These are phyloP conservation scores for Drosophila suboccidentalis DNA, from an alignment of 2,888 invertebrate species.

Conservation along the genomic window DNA sequence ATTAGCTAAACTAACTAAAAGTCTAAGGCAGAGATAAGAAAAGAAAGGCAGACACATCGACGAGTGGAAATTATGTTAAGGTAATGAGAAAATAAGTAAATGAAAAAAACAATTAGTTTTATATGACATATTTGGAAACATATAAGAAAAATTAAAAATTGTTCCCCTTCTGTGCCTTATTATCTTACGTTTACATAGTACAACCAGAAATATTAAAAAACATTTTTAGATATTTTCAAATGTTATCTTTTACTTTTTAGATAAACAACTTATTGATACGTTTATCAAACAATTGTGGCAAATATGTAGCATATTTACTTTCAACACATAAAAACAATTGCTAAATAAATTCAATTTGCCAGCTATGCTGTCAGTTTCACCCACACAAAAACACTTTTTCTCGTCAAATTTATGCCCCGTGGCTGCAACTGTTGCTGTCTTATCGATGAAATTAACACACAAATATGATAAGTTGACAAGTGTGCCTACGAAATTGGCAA, in stretches of 20 bases:
- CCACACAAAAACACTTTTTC: no score
- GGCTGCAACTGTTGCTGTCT: conserved; percentile 4
- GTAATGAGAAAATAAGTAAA: neutral
- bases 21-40: no score
- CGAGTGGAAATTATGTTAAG: neutral
- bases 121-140: no score
- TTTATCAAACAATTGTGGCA: neutral
- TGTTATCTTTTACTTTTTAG: no score
- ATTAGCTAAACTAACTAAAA: no score
- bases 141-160: neutral
- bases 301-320: neutral
- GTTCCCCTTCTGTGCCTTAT: no score
- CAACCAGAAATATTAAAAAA: no score
- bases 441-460: conserved; percentile 17
- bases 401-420: neutral
- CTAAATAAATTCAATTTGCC: neutral
- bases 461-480: conserved; percentile 45
- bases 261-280: neutral
- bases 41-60: neutral
- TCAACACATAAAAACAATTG: conserved; percentile 1
- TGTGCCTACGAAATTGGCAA: conserved; percentile 54
- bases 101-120: no score
- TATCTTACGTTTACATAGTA: no score
- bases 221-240: no score
- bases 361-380: no score